These are phyloP conservation scores for Antitype chi DNA, from an alignment of 2,888 invertebrate species.

Conservation along the genomic window DNA sequence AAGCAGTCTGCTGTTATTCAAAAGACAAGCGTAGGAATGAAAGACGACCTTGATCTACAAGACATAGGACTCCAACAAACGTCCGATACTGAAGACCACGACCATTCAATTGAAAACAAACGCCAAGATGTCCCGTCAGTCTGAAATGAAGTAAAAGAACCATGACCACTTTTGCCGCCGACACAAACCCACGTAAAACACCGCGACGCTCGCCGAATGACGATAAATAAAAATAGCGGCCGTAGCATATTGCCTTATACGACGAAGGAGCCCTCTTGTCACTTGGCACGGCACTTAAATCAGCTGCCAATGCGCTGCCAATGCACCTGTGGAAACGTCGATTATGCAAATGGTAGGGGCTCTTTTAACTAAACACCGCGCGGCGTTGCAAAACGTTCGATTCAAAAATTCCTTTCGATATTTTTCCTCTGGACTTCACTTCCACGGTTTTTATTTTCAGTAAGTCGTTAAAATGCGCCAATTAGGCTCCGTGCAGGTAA, in stretches of 20 bases:
- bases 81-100: constrained; percentile 15
- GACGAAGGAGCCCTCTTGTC: constrained; percentile 83
- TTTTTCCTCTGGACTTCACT: constrained; percentile 49
- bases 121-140: constrained; percentile 40
- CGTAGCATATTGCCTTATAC: constrained; percentile 85
- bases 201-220: constrained; percentile 68
- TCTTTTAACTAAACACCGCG: constrained; percentile 85
- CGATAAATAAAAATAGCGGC: constrained; percentile 84
- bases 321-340: constrained; percentile 89
- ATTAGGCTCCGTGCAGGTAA: constrained; percentile 46
- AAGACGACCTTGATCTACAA: constrained; percentile 37
- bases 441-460: constrained; percentile 46
- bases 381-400: constrained; percentile 74
- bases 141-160: constrained; percentile 42
- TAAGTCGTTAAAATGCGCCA: constrained; percentile 54
- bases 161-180: constrained; percentile 61
- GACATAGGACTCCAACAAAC: constrained; percentile 27
- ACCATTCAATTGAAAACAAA: constrained; percentile 58
- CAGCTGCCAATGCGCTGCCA: constrained; percentile 82
- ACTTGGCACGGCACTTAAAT: constrained; percentile 85
- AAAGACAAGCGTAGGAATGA: background rate
- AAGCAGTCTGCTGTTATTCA: constrained; percentile 19
- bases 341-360: constrained; percentile 86
- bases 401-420: constrained; percentile 73
- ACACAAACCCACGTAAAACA: constrained; percentile 69